A percentile compares a stretch with the other conserved stretches of the same genome.
phyloP scores from a whole-genome alignment of 2,888 invertebrate species.

The Pediacus dermestoides region DNA sequence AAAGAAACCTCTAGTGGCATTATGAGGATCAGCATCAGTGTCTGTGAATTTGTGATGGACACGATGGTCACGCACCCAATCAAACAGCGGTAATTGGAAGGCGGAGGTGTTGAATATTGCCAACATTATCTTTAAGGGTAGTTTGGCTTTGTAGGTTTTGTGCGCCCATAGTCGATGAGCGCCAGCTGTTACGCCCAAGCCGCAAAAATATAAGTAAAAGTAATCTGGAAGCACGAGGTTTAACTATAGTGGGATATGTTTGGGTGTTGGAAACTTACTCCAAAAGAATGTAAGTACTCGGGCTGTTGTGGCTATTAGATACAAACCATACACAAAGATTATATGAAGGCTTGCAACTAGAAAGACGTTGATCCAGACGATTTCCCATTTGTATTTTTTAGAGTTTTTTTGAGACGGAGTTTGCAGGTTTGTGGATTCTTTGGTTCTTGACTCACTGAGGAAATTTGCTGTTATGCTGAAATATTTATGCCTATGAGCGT shows the following conservation, averaged over 20 bases:
- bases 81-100: constrained; percentile 84
- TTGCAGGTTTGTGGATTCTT: constrained; percentile 18
- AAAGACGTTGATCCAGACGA: constrained; percentile 77
- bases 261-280: no score
- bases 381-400: constrained; percentile 54
- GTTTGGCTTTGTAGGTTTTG: constrained; percentile 73
- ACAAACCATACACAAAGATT: constrained; percentile 62
- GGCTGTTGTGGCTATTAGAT: constrained; percentile 49
- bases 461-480: no score
- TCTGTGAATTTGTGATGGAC: constrained; percentile 89
- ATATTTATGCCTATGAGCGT: no score
- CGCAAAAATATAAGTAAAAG: constrained; percentile 22
- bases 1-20: constrained; percentile 81
- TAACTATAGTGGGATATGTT: background rate
- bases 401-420: constrained; percentile 12
- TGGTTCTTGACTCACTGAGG: no score
- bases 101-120: constrained; percentile 80
- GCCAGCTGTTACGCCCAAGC: constrained; percentile 70
- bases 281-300: constrained; percentile 53
- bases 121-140: constrained; percentile 77
- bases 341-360: constrained; percentile 69
- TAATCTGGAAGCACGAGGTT: constrained; percentile 23
- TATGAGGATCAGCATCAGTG: constrained; percentile 88
- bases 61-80: constrained; percentile 80
- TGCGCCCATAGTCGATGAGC: constrained; percentile 94